Percentiles rank a stretch among this genome's conserved stretches.
phyloP scores from a whole-genome alignment of 2,888 invertebrate genomes.

The Rhaphigaster nebulosa region DNA sequence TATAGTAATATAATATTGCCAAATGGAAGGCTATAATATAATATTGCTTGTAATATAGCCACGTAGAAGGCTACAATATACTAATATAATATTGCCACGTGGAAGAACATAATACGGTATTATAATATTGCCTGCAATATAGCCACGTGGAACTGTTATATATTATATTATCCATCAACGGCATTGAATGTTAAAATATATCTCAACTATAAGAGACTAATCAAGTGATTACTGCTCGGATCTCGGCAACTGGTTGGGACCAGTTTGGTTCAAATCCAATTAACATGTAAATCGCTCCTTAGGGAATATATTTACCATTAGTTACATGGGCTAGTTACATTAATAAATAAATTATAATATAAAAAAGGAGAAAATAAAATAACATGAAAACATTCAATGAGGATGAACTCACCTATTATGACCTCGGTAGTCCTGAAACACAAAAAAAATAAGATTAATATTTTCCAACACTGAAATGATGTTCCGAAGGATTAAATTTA shows the following conservation, averaged over 20 bases:
- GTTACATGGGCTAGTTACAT: neutral
- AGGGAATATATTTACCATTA: neutral
- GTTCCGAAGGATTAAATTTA: too few relatives aligned
- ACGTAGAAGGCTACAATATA: neutral
- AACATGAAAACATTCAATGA: neutral
- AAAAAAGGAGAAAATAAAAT: neutral
- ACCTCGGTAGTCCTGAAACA: neutral
- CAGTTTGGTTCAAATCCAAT: neutral
- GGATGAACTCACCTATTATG: neutral
- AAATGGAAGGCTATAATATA: neutral
- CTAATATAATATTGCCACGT: neutral
- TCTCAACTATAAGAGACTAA: neutral
- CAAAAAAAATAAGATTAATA: neutral
- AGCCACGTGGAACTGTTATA: neutral
- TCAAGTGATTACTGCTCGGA: neutral
- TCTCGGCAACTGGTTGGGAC: neutral
- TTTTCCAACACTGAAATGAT: too few relatives aligned
- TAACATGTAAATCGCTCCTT: neutral
- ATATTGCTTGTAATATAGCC: neutral
- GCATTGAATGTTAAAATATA: neutral
- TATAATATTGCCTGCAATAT: too few relatives aligned
- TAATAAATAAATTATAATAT: slow-evolving; percentile 7
- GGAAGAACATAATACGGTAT: too few relatives aligned
- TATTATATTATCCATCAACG: neutral
- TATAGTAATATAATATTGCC: neutral